phyloP scores from a whole-genome alignment of 1,140 invertebrate species.

The Drosophila cardini region DNA sequence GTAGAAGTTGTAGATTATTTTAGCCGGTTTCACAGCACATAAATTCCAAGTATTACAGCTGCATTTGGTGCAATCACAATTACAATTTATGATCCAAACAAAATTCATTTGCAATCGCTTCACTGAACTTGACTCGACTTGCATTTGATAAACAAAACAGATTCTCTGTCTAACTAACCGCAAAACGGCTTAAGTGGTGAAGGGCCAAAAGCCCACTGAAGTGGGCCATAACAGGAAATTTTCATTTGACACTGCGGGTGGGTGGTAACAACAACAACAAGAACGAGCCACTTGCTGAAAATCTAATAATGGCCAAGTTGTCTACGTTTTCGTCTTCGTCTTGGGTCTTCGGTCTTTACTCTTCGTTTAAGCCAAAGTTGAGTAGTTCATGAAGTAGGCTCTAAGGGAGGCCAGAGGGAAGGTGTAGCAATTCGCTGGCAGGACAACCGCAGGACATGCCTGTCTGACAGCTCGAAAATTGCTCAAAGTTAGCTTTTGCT shows the following conservation, averaged over 20 bases:
- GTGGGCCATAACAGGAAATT: slow-evolving; percentile 49
- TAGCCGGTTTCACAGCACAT: slow-evolving; percentile 37
- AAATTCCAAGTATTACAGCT: slow-evolving; percentile 35
- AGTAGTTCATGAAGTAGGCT: slow-evolving; percentile 66
- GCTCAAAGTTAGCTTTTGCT: slow-evolving; percentile 22
- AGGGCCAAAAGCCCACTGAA: slow-evolving; percentile 29
- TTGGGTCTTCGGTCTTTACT: background rate
- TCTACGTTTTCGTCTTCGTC: slow-evolving; percentile 44
- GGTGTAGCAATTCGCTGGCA: background rate
- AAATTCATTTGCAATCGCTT: slow-evolving; percentile 44
- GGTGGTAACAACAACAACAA: background rate
- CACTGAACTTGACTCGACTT: slow-evolving; percentile 4
- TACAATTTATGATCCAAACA: slow-evolving; percentile 46
- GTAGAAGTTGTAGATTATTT: background rate
- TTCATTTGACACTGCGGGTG: slow-evolving; percentile 25
- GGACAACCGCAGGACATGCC: slow-evolving; percentile 48
- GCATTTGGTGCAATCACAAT: slow-evolving; percentile 38
- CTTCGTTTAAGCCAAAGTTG: slow-evolving; percentile 53
- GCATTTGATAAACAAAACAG: slow-evolving; percentile 63
- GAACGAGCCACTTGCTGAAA: slow-evolving; percentile 61
- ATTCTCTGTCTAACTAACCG: slow-evolving; percentile 72
- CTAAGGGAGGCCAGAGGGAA: background rate
- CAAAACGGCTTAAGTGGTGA: slow-evolving; percentile 71
- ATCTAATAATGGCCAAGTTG: slow-evolving; percentile 69
- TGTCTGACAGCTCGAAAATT: slow-evolving; percentile 31